These are phyloP conservation scores for Pachycephus smyrnensis DNA, from an alignment of 2,888 invertebrate genomes.

Conservation along the genomic window DNA sequence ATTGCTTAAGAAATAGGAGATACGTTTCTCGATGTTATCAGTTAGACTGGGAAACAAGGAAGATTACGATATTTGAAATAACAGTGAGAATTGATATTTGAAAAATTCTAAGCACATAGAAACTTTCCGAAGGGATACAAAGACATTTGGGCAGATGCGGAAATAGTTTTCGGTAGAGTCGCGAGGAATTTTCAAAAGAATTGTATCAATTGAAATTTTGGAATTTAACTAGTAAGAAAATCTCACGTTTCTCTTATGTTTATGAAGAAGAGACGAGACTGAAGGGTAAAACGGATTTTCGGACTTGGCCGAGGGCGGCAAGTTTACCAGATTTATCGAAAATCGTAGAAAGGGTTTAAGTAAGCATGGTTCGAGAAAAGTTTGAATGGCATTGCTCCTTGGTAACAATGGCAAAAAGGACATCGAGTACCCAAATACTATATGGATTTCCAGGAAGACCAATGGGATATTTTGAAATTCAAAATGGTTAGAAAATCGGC, in stretches of 20 bases:
- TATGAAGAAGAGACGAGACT: background rate
- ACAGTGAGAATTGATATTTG: background rate
- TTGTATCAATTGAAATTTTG: background rate
- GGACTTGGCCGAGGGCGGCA: background rate
- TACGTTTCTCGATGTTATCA: background rate
- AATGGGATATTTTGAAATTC: background rate
- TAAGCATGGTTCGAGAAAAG: background rate
- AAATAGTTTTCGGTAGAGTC: background rate
- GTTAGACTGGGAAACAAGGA: background rate
- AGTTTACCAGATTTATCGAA: background rate
- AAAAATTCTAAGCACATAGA: background rate
- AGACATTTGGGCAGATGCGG: background rate
- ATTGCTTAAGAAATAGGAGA: background rate
- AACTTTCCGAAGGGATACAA: background rate
- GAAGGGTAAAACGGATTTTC: background rate
- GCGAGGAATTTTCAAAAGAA: background rate
- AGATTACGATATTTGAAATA: background rate
- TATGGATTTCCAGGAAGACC: background rate
- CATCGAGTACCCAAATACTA: background rate
- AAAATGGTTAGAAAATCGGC: constrained; percentile 26
- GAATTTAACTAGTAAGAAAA: background rate
- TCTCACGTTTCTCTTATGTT: background rate
- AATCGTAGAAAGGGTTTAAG: background rate
- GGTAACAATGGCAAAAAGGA: background rate
- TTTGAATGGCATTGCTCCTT: background rate